Evolutionary conservation across 2,797 vertebrate genomes (phyloP).

Genomic region (Merluccius polli): DNA sequence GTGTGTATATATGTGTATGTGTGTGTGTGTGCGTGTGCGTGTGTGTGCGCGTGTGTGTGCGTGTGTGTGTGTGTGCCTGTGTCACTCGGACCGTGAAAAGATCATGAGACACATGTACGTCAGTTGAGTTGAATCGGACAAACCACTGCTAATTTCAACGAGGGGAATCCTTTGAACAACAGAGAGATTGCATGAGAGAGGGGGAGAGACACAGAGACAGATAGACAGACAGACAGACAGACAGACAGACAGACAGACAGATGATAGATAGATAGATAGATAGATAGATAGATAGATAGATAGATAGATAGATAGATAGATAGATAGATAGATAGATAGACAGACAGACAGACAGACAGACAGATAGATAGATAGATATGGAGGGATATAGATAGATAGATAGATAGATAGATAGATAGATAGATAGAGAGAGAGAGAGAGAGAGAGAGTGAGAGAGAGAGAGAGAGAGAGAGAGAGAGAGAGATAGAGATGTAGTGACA

Average conservation of each 20-base stretch:
- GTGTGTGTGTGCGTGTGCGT: slow-evolving; percentile 3
- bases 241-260: slow-evolving; percentile 12
- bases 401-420: slow-evolving; percentile 34
- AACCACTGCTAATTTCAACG: slow-evolving; percentile 65
- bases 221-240: slow-evolving; percentile 16
- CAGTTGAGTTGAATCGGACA: slow-evolving; percentile 67
- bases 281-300: background rate
- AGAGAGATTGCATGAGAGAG: slow-evolving; percentile 37
- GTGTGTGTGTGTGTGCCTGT: slow-evolving; percentile 3
- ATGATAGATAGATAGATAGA: slow-evolving; percentile 4
- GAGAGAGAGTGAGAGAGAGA: slow-evolving; percentile 11
- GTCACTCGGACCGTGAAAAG: slow-evolving; percentile 60
- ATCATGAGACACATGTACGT: slow-evolving; percentile 70
- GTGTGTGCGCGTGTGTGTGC: background rate
- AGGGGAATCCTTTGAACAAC: slow-evolving; percentile 45
- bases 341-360: slow-evolving; percentile 9
- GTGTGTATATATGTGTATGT: slow-evolving; percentile 6
- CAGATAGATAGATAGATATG: background rate
- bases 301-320: slow-evolving; percentile 20
- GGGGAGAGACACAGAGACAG: slow-evolving; percentile 19
- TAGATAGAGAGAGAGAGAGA: slow-evolving; percentile 12
- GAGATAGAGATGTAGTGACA: background rate
- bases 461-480: slow-evolving; percentile 10
- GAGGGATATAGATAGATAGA: slow-evolving; percentile 29
- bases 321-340: slow-evolving; percentile 11